Base-by-base conservation (phyloP, 1,140 invertebrate species). In the Drosophila parvula region DNA sequence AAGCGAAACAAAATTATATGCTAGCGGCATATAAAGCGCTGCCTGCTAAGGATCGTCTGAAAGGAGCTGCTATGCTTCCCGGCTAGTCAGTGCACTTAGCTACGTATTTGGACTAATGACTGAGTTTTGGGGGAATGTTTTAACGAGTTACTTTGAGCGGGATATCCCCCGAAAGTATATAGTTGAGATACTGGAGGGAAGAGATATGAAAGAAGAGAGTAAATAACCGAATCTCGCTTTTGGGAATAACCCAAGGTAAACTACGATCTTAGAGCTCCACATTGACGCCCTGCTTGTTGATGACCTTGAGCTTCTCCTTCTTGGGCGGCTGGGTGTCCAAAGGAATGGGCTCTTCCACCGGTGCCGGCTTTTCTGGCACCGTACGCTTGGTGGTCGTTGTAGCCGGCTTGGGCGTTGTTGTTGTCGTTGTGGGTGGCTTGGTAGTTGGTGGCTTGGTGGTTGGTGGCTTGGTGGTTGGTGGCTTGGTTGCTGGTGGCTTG, bases 261-360 rank as follows among this genome's bases (percentile, higher is more conserved):
- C 12, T 59, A 32, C 18, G 38, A 44, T 28, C 44, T 91, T 92
- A 92, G 40, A 92, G 75, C 62, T 92, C 90, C 27, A 91, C 81
- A 22, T 92, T 91, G 16, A 59, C 74, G 47, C 94, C 94, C 70
- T 92, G 93, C 71, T 94, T 94, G 69, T 93, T 94, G 50, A 94
- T 94, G 7, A 94, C 93, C 90, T 94, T 94, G 32, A 94, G 89
- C 61, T 92, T 93, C 74, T 94, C 93, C 48, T 92, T 92, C 59
- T 89, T 91, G 4, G 94, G 94, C 36, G 93, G 94, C 40, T 80
- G 77, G n/a, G 93, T 94, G 61, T 94, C 94, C 3, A 91, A 92
- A 6, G 92, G 92, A 47, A 94, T 94, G 18, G 93, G 88, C 80
- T 94, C 94, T 63, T 92, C 86, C 4, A 94, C 92, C 5, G 94